phyloP scores from a whole-genome alignment of 1,140 invertebrate genomes.

The Drosophila truncata region DNA sequence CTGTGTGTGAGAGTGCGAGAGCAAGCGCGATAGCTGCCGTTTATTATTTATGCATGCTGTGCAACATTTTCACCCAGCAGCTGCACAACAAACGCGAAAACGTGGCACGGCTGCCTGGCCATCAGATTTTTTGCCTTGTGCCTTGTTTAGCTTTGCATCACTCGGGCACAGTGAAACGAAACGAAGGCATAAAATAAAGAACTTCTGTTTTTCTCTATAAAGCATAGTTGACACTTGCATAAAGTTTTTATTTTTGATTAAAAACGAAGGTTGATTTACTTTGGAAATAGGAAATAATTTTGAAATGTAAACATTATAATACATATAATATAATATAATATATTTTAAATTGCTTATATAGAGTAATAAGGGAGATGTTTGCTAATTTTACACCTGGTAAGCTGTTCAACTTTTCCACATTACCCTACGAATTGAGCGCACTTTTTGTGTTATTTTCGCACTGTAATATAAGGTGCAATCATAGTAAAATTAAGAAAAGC shows the following conservation, averaged over 20 bases:
- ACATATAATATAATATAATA: too few relatives aligned
- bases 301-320: background rate
- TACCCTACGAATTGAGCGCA: too few relatives aligned
- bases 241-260: background rate
- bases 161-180: constrained; percentile 30
- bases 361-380: too few relatives aligned
- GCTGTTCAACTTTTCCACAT: too few relatives aligned
- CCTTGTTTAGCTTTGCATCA: constrained; percentile 25
- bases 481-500: background rate
- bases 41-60: constrained; percentile 83
- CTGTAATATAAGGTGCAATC: too few relatives aligned
- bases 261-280: background rate
- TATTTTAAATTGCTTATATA: too few relatives aligned
- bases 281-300: background rate
- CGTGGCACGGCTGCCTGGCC: constrained; percentile 65
- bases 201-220: background rate
- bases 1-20: constrained; percentile 15
- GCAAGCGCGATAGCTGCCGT: constrained; percentile 54
- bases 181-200: too few relatives aligned
- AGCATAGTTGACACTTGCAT: background rate
- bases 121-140: constrained; percentile 56
- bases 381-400: too few relatives aligned
- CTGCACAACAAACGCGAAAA: constrained; percentile 78
- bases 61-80: constrained; percentile 80
- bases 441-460: too few relatives aligned